Evolutionary conservation across 2,113 vertebrate species (phyloP), one percentile per base, ranked within the genome.

Genomic region (Sakesphorus luctuosus): DNA sequence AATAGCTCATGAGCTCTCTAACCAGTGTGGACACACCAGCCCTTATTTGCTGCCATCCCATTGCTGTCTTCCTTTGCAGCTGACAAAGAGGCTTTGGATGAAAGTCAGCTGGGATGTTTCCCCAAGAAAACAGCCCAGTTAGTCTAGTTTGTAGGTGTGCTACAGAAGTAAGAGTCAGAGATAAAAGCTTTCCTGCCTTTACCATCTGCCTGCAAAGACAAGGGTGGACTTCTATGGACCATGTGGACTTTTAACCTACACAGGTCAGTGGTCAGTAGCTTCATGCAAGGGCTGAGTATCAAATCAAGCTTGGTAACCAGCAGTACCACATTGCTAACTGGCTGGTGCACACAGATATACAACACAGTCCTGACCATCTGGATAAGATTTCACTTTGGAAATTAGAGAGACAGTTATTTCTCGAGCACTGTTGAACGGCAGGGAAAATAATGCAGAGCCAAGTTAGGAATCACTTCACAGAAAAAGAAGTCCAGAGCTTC

Each of bases 231-330:
- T 75, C 11, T 46, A 47, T n/a, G 36, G 36, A 26, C 20, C 80
- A 14, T 0, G 0, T 21, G 40, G 31, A 40, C 24, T 43, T 62
- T 5, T 35, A 58, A 59, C 52, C 38, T 17, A 14, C 0, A 20
- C 29, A 72, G 26, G 6, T 68, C 31, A 73, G n/a, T 9, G 23
- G 38, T 29, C n/a, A 13, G 47, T 26, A 68, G 38, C 66, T 63
- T 88, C 29, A 11, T 12, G n/a, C 43, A 58, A 90, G 31, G 56
- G 43, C 67, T 74, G 50, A 67, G 58, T 25, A 33, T 25, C 26
- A 77, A 66, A 53, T n/a, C 68, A 52, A 71, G 69, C 43, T 17
- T 53, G 28, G 20, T 36, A 84, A 62, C 33, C 44, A 52, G 68
- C 59, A 85, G 13, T 26, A 62, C 16, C 36, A 26, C 52, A 19